Evolutionary conservation across 2,888 invertebrate species (phyloP).

Genomic region (Caprella mutica): DNA sequence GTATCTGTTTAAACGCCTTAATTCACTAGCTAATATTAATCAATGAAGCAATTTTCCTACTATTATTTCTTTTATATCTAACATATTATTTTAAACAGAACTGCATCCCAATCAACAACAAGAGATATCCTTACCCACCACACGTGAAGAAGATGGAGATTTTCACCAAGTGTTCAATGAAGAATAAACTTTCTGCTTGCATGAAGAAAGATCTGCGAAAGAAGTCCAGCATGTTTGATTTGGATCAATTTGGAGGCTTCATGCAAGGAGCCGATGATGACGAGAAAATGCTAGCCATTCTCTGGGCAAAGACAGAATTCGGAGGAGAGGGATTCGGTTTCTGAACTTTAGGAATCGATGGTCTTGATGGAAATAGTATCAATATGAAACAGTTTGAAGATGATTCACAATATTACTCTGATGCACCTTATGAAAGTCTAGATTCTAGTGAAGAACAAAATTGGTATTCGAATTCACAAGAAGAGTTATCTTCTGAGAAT

Average conservation of each 20-base stretch:
- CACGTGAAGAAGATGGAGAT: slow-evolving; percentile 8
- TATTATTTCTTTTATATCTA: neutral
- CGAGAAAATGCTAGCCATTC: slow-evolving; percentile 5
- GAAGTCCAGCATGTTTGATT: slow-evolving; percentile 11
- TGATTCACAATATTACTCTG: no score
- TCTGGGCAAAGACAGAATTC: no score
- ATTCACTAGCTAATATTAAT: no score
- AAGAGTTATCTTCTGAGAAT: no score
- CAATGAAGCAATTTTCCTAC: neutral
- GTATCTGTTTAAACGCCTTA: no score
- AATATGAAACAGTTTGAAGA: no score
- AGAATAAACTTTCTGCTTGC: slow-evolving; percentile 11
- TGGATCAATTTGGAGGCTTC: neutral
- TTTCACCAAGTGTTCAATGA: slow-evolving; percentile 20
- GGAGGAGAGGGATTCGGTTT: no score
- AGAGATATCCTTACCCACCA: neutral
- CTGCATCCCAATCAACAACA: slow-evolving; percentile 9
- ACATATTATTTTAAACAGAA: neutral
- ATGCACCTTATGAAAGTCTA: no score
- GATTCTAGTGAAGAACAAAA: no score
- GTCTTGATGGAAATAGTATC: no score
- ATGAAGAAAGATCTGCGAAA: slow-evolving; percentile 23
- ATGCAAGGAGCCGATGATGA: neutral
- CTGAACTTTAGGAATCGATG: no score
- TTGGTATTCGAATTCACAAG: no score